These are phyloP conservation scores for Apoderus coryli DNA, from an alignment of 2,888 invertebrate species.

Conservation along the genomic window DNA sequence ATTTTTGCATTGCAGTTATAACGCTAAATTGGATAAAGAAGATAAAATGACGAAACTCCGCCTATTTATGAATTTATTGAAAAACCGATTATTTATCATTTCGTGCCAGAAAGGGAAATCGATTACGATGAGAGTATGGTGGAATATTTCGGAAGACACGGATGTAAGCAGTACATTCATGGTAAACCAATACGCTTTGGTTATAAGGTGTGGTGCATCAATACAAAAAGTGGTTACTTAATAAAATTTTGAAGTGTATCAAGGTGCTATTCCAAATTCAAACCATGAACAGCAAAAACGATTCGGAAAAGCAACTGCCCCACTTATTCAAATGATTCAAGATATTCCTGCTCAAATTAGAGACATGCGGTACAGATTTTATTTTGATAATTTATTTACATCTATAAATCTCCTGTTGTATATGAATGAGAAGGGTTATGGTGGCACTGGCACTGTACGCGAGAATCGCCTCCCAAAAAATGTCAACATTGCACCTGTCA, in stretches of 20 bases:
- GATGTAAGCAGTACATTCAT: constrained; percentile 22
- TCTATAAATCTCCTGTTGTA: constrained; percentile 7
- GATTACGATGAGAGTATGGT: constrained; percentile 21
- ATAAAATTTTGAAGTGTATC: constrained; percentile 16
- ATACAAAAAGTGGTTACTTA: constrained; percentile 17
- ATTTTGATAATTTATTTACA: constrained; percentile 12
- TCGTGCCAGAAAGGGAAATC: constrained; percentile 16
- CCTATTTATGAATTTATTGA: constrained; percentile 16
- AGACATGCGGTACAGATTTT: constrained; percentile 6
- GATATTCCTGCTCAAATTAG: constrained; percentile 6
- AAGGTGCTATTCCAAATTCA: constrained; percentile 12
- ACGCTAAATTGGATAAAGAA: constrained; percentile 11
- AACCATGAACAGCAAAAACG: constrained; percentile 10
- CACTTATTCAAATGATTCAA: constrained; percentile 4
- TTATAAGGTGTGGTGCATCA: constrained; percentile 15
- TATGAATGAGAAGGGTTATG: constrained; percentile 5
- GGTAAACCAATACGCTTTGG: constrained; percentile 15
- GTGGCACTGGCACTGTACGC: constrained; percentile 10
- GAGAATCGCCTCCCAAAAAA: constrained; percentile 8
- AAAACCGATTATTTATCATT: constrained; percentile 14
- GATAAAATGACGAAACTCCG: constrained; percentile 21
- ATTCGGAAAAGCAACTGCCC: constrained; percentile 11
- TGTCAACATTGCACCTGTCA: constrained; percentile 6
- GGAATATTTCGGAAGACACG: constrained; percentile 22
- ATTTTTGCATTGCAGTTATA: constrained; percentile 15